Evolutionary conservation across 2,888 invertebrate species (phyloP), one percentile per base, ranked within the genome.

Genomic region (Pseudoips prasinana): DNA sequence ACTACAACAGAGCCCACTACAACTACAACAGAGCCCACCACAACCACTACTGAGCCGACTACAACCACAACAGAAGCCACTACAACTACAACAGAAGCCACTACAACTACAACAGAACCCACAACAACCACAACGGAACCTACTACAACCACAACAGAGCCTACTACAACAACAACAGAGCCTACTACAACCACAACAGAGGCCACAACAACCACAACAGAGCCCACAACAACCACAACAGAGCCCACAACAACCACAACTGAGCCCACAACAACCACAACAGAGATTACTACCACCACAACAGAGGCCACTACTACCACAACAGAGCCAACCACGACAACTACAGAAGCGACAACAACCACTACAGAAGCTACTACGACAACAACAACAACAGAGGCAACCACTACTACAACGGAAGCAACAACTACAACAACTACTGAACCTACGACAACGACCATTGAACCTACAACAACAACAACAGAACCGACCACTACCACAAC

Each of bases 151-250:
- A n/a, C 22, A 4, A 22, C 29, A 10, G 29, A 29, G 5, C 33
- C 41, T n/a, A 39, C 36, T 1, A 33, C 30, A n/a, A 23, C 29
- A 8, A 35, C 39, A 1, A 36, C 29, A 10, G 35, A 31, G 19
- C 25, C 34, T 4, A 28, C 39, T 5, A 41, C 38, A 0, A 34
- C 25, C 1, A 27, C 37, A 6, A 17, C 30, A 1, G 24, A 9
- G 2, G 1, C 19, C 1, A 32, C 29, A 0, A 25, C 32, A 1
- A 8, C 17, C 5, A 7, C 6, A 4, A 17, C 26, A 9, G 23
- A 8, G 1, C 5, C 9, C 8, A 9, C 23, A 1, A 23, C 10
- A 1, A 9, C 10, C 3, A 23, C 20, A 20, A 20, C 20, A 5
- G 20, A 20, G n/a, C 4, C 10, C 1, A 9, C 23, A 3, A 1